These are phyloP conservation scores for Chelon labrosus DNA, from an alignment of 2,797 vertebrate species.

Conservation along the genomic window DNA sequence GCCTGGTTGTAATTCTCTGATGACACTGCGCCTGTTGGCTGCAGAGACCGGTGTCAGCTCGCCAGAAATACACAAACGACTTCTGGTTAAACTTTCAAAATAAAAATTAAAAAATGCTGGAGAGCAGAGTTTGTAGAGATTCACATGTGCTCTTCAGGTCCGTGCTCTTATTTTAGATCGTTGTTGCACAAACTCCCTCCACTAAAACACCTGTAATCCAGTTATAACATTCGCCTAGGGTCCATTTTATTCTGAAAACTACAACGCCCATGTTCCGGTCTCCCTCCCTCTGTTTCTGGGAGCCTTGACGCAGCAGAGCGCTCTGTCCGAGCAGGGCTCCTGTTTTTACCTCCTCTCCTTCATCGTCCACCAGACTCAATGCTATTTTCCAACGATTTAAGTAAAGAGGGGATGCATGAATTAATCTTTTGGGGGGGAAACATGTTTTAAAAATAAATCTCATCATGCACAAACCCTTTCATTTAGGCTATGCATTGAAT, in stretches of 20 bases:
- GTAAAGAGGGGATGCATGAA: not conserved
- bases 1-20: conserved; percentile 14
- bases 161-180: no score
- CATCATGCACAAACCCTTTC: no score
- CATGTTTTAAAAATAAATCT: no score
- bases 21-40: conserved; percentile 25
- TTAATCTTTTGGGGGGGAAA: no score
- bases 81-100: conserved; percentile 21
- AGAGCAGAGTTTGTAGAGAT: not conserved
- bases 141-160: no score
- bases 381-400: not conserved
- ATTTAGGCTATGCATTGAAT: not conserved
- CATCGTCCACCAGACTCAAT: not conserved
- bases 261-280: not conserved
- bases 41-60: conserved; percentile 3
- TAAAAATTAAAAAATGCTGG: not conserved
- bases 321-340: conserved; percentile 8
- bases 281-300: not conserved
- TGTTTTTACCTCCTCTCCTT: not conserved
- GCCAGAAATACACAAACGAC: rapidly evolving
- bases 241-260: conserved; percentile 22
- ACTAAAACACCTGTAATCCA: not conserved
- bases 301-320: conserved; percentile 12
- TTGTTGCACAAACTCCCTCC: no score
- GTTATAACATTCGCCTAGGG: not conserved